Evolutionary conservation across 1,140 invertebrate genomes (phyloP), one percentile per base, ranked within the genome.

Genomic region (Oryctes rhinoceros): DNA sequence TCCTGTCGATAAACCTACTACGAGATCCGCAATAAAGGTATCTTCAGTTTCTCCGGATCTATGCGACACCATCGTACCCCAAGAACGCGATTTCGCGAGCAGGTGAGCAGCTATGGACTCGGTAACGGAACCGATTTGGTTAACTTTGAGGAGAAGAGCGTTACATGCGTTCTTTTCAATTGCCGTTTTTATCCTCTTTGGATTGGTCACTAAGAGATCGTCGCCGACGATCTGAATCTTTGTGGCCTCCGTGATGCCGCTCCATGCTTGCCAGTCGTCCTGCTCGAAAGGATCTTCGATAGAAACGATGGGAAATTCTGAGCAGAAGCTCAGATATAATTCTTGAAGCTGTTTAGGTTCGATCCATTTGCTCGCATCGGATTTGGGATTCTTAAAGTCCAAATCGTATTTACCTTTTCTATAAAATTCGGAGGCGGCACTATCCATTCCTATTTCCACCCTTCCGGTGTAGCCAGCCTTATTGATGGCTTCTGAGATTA

Each of bases 241-340:
- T 74, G 94, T 96, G 87, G 91, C 91, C 30, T 89, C 89, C 74
- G 95, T 98, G 39, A 99, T 90, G 80, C 92, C 92, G 20, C 92
- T 91, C 97, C 97, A 99, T 9, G 96, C 96, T 4, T 93, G 93
- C 97, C 97, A 99, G 87, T 98, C 95, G 89, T 99, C 98, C 88
- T 99, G 96, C 86, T 98, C 97, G 88, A 98, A 99, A 74, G 97
- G 97, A 94, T 99, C 98, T 88, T 99, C 98, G 89, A 99, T 99
- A 7, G 97, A 98, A 1, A 97, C 94, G 85, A 99, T 96, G 5
- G 98, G 98, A 89, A 96, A 99, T 76, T 97, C 94, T 83, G 95
- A 95, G 81, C 98, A 94, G 88, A 98, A 99, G 75, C 94, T 93
- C 84, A 95, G 90, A 88, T 99, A 99, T 44, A 99, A 85, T 10